Evolutionary conservation across 1,140 invertebrate genomes (phyloP), one percentile per base, ranked within the genome.

Genomic region (Danaus plexippus): DNA sequence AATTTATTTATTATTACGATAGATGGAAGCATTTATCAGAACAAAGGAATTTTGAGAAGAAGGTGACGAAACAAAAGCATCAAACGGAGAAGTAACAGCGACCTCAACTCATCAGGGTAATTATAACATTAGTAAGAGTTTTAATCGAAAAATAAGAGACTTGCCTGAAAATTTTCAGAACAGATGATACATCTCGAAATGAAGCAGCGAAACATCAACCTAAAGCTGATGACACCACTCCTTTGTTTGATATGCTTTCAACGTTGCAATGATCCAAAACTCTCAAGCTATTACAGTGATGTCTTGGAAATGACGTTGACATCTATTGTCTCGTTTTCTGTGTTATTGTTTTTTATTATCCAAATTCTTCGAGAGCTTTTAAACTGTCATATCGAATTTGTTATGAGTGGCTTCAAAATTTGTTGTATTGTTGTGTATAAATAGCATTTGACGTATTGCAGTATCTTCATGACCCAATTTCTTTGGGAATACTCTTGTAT

Each of bases 221-320:
- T 48, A 58, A 44, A 46, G 43, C 22, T 32, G 22, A 32, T 46
- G 47, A 50, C 59, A 66, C 57, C 55, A 61, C 47, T 69, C 67
- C 70, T 74, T 78, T 76, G 74, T 72, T 66, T 58, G 47, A 63
- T 54, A 54, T 56, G 62, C 59, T 75, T 69, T 68, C 64, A 66
- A 54, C 56, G 18, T 62, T 61, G 54, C 60, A 63, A 63, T 66
- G 64, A 67, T 62, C 61, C 59, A 56, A 53, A 52, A 43, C 66
- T 71, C 69, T 63, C 63, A 72, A 69, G 69, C 64, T 71, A 43
- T 45, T 49, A 48, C 45, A 53, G 51, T 43, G 51, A 48, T 45
- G 32, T 47, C 54, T 18, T 56, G 44, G 53, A 47, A 54, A 59
- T 52, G 57, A 63, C 61, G 56, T 63, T 52, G 56, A 63, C 56